Conservation (phyloP, 2,113 vertebrate genomes). For the Cepphus grylle region DNA sequence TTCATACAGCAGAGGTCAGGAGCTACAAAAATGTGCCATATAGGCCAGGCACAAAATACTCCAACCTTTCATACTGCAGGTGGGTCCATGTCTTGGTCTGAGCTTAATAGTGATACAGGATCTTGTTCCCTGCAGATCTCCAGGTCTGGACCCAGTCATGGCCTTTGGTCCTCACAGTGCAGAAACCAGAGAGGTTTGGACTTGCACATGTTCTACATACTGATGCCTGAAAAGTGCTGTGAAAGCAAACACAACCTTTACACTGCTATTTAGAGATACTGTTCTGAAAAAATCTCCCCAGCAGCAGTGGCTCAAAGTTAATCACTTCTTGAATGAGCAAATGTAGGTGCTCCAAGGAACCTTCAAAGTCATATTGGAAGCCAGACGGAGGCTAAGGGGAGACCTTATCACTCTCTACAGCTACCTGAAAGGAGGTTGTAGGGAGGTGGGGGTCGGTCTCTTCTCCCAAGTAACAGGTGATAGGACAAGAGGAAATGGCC, state of each 20-base stretch:
- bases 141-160: neutral
- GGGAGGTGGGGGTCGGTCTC: too few relatives aligned
- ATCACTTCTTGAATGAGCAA: neutral
- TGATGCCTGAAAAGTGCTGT: neutral
- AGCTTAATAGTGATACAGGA: neutral
- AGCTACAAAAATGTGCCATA: neutral
- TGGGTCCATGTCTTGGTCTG: neutral
- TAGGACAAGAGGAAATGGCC: too few relatives aligned
- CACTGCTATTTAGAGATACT: rapidly evolving
- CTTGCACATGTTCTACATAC: neutral
- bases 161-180: neutral
- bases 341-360: neutral
- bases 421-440: too few relatives aligned
- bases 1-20: neutral
- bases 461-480: too few relatives aligned
- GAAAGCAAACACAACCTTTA: neutral
- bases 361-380: neutral
- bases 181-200: neutral
- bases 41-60: neutral
- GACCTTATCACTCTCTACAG: too few relatives aligned
- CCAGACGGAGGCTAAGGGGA: neutral
- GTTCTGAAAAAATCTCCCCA: neutral
- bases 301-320: neutral
- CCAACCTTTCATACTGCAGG: neutral
- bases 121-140: neutral